Percentiles rank a stretch among this genome's conserved stretches.
Conservation (phyloP, 2,113 vertebrate genomes). For the Struthidea cinerea region DNA sequence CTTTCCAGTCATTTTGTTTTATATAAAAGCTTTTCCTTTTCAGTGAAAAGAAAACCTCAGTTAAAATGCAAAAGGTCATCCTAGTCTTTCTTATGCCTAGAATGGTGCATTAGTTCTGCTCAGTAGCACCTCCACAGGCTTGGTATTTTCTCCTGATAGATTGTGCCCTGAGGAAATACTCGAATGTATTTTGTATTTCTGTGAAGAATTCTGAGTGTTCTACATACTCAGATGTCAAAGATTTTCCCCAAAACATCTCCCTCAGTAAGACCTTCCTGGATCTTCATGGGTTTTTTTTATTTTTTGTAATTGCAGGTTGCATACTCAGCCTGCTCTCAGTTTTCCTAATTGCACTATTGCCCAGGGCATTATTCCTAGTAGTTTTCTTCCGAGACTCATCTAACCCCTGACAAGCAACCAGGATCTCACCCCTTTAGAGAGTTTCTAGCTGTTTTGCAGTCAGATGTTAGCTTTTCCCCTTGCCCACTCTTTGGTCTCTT, state of each 20-base stretch:
- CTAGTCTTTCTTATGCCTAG: not conserved
- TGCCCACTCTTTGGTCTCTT: not conserved
- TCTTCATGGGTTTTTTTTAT: fast-evolving
- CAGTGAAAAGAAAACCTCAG: not conserved
- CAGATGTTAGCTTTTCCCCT: not conserved
- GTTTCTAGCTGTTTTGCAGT: not conserved
- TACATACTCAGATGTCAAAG: not conserved
- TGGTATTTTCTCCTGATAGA: not conserved
- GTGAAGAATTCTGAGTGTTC: not conserved
- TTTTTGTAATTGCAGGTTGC: not conserved
- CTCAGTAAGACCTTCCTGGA: not conserved
- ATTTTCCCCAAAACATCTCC: not conserved
- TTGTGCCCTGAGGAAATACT: not conserved
- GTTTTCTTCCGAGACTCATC: not conserved
- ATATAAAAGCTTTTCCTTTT: not conserved
- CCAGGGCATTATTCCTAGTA: not conserved
- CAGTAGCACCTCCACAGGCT: not conserved
- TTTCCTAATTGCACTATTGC: not conserved
- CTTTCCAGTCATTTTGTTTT: not conserved
- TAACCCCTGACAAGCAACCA: not conserved
- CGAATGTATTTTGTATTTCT: not conserved
- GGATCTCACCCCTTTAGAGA: not conserved
- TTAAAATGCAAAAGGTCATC: not conserved
- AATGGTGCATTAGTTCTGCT: not conserved
- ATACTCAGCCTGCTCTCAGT: not conserved